Conservation (phyloP, 2,113 vertebrate genomes). For the Rhegmatorhina hoffmannsi region DNA sequence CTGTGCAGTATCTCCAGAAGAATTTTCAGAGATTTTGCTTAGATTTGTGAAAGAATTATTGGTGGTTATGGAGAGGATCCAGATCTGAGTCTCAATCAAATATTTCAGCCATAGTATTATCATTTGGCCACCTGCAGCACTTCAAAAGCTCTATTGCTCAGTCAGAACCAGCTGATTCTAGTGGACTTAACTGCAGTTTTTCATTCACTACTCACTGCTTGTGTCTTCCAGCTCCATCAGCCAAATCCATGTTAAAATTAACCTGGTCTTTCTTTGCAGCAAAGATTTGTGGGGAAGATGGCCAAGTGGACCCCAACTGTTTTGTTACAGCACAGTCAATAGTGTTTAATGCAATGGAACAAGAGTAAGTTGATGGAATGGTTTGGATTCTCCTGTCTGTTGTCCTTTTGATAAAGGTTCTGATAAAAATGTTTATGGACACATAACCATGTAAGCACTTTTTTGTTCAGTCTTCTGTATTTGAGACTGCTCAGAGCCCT, state of each 20-base stretch:
- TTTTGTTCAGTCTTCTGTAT: not conserved
- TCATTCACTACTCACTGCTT: not conserved
- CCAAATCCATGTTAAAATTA: not conserved
- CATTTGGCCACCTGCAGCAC: not conserved
- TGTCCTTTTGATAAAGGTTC: not conserved
- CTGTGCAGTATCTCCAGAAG: not conserved
- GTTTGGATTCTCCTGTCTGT: not conserved
- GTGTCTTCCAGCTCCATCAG: not conserved
- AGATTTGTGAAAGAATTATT: not conserved
- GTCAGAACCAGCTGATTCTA: not conserved
- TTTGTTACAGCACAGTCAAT: conserved; percentile 91
- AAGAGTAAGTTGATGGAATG: conserved; percentile 85
- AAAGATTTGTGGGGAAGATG: conserved; percentile 97
- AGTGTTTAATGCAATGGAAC: conserved; percentile 89
- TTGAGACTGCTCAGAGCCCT: not conserved
- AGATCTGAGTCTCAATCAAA: not conserved
- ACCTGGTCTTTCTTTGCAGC: conserved; percentile 76
- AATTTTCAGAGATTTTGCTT: not conserved
- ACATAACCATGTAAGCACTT: not conserved
- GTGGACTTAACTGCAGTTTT: not conserved
- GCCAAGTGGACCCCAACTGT: conserved; percentile 97
- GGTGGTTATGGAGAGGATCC: not conserved
- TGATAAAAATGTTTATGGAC: not conserved
- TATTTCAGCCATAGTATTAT: not conserved
- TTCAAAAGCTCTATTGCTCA: not conserved